Base-by-base conservation (phyloP, 1,140 invertebrate genomes). In the Eriosoma lanigerum region DNA sequence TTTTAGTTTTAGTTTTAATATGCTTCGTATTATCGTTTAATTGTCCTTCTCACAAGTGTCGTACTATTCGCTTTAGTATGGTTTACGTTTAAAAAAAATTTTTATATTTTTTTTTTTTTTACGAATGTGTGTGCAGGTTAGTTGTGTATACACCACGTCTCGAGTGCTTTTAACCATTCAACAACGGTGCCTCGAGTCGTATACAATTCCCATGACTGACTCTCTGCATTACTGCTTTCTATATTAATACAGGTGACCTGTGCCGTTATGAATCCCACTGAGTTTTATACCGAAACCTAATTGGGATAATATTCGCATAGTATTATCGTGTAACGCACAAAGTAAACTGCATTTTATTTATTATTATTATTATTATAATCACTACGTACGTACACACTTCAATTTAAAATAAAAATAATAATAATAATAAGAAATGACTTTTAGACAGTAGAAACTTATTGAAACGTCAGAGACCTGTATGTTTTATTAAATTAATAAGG, bases 251-350 rank as follows among this genome's bases (percentile, higher is more conserved):
- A 64, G 62, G 32, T 64, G 62, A 29, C 62, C 32, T n/a, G 32
- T 64, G 62, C 62, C 19, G 32, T 64, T 64, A 44, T 29, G 62
- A 29, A 29, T n/a, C 32, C 10, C 62, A n/a, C 62, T 29, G n/a
- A 38, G 29, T 64, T 64, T 38, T 64, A 21, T 64, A 19, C 62
- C 19, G 19, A 64, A 64, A 38, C 32, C 62, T 64, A 64, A 64
- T 44, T 64, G 62, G 19, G 32, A 64, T 64, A 62, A 62, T 62
- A 62, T 62, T 62, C 60, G 60, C 60, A 62, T 62, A 64, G 62
- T 38, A 64, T 64, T 64, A 64, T 64, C 62, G 62, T 64, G 32
- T 64, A n/a, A 38, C 19, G 19, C 15, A 38, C 29, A 38, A 64
- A 64, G 19, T 19, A 38, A 64, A 64, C 62, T 4, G 62, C 3